Conservation (phyloP, 2,888 invertebrate genomes). For the Liposcelis brunnea region DNA sequence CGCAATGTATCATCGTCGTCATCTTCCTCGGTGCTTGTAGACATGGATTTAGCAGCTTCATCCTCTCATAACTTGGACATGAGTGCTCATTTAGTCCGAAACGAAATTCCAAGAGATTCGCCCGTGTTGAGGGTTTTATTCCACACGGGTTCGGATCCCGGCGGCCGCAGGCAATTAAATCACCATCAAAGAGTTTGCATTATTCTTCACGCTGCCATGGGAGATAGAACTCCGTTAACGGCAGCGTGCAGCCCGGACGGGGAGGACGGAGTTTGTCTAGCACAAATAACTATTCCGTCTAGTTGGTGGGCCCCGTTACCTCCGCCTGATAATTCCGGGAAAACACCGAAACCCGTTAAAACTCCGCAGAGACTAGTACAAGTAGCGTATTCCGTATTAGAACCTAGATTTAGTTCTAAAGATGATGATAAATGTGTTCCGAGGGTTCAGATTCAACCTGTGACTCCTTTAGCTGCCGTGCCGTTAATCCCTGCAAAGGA, state of each 20-base stretch:
- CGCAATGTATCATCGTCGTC: too few species aligned
- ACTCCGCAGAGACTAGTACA: constrained; percentile 59
- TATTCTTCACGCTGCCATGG: constrained; percentile 52
- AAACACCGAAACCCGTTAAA: constrained; percentile 28
- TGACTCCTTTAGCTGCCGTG: constrained; percentile 45
- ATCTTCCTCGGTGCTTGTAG: too few species aligned
- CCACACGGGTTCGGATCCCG: constrained; percentile 75
- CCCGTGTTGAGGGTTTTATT: constrained; percentile 85
- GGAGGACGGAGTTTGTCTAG: constrained; percentile 82
- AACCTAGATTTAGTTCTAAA: constrained; percentile 43
- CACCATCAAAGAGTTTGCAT: constrained; percentile 63
- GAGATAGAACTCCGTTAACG: constrained; percentile 39
- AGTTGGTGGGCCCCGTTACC: constrained; percentile 78
- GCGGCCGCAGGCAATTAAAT: constrained; percentile 37
- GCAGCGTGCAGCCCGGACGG: constrained; percentile 88
- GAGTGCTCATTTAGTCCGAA: constrained; percentile 83
- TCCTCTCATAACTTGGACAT: constrained; percentile 69
- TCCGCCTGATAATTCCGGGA: constrained; percentile 23
- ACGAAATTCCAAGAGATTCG: constrained; percentile 69
- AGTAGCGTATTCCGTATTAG: constrained; percentile 75
- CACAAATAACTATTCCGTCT: constrained; percentile 71
- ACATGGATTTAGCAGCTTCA: too few species aligned
- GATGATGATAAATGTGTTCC: constrained; percentile 48
- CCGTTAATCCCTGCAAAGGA: constrained; percentile 60
- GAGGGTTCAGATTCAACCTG: constrained; percentile 51